Percentiles rank a stretch among this genome's conserved stretches.
phyloP scores from a whole-genome alignment of 2,113 vertebrate genomes.

The Cnemophilus loriae region DNA sequence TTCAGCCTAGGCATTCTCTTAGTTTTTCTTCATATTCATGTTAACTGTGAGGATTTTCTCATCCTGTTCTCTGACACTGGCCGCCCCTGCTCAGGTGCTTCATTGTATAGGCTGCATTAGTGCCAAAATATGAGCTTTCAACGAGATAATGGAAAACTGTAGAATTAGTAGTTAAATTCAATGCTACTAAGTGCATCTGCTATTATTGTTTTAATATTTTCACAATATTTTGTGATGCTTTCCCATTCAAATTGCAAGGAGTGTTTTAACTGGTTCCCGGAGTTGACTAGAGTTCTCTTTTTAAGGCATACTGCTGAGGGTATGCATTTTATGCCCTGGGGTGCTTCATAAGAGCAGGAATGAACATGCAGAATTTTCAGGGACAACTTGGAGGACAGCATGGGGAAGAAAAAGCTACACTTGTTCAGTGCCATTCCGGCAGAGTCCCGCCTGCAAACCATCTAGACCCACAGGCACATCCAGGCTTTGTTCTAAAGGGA shows the following conservation, averaged over 20 bases:
- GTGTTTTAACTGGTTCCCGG: neutral
- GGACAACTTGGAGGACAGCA: neutral
- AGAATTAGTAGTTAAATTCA: neutral
- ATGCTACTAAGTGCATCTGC: neutral
- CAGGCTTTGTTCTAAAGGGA: neutral
- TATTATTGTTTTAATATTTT: neutral
- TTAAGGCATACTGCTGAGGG: neutral
- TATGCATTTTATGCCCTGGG: neutral
- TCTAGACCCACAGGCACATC: neutral
- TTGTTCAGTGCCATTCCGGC: neutral
- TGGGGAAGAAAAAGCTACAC: neutral
- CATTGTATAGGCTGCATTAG: neutral
- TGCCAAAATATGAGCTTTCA: neutral
- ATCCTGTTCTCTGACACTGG: neutral
- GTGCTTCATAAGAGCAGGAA: neutral
- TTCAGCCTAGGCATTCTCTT: neutral
- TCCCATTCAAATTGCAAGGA: neutral
- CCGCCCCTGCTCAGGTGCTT: neutral
- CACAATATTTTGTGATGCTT: neutral
- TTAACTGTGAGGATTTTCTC: neutral
- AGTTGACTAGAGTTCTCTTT: neutral
- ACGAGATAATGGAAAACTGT: neutral
- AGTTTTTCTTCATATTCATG: neutral
- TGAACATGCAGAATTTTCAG: neutral
- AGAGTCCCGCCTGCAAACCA: neutral